Base-by-base conservation (phyloP, 2,113 vertebrate genomes). In the Zosterops borbonicus region DNA sequence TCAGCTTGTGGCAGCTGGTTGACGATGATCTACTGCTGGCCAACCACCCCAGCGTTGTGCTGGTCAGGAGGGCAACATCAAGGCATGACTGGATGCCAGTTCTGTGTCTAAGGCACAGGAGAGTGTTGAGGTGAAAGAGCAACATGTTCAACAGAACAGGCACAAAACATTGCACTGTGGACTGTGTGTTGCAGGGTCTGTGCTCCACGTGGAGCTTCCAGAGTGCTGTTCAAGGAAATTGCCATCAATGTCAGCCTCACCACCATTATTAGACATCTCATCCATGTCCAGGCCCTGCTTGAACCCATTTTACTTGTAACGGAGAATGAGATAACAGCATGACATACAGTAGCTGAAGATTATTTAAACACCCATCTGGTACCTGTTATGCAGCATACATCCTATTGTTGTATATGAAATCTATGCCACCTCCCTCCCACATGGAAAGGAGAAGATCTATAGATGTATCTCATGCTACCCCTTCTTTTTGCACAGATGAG, bases 261-360 rank as follows among this genome's bases (percentile, higher is more conserved):
- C 89, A 92, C 92, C 2, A 2, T 83, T 92, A 86, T 93, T 90
- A 96, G 92, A 92, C 86, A 92, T 93, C 95, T 89, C 92, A 82
- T 78, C 84, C 82, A 59, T 91, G 92, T 95, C 93, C n/a, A 17
- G 83, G 83, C 90, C 84, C 94, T 96, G 95, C 95, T 96, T 97
- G 96, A 96, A 94, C 64, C 79, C 83, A 97, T 97, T 96, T 96
- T 93, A 88, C 82, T 95, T 93, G 93, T 96, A 94, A 90, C 3
- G 56, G 87, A 88, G 96, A 95, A 96, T 95, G 95, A 95, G 96
- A 96, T 96, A 97, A 96, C 94, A 96, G 91, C 88, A 96, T 95
- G 92, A 96, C 92, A 95, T 95, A 82, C 75, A 96, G 92, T 94
- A 97, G 88, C 88, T 95, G 95, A 94, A 93, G 94, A 90, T 96